Conservation (phyloP, 1,140 invertebrate species). For the Monochamus saltuarius region DNA sequence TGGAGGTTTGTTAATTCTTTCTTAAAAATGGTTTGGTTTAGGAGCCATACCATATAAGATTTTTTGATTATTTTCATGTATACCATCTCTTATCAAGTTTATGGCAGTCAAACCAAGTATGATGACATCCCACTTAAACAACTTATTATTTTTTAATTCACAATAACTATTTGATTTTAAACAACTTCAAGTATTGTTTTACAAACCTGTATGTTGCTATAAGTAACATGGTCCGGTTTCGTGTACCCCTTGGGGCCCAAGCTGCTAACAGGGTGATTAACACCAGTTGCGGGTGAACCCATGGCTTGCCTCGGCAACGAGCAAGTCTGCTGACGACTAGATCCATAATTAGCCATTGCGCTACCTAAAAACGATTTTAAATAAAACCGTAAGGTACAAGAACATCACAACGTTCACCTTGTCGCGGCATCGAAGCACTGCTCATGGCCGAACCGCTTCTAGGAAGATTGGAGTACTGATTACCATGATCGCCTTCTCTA, state of each 20-base stretch:
- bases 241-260: conserved; percentile 44
- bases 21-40: too few species aligned
- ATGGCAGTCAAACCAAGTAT: too few species aligned
- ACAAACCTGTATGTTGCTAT: conserved; percentile 47
- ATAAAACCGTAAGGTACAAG: too few species aligned
- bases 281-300: neutral
- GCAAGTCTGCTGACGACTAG: neutral
- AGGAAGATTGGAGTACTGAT: conserved; percentile 28
- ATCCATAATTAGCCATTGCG: conserved; percentile 22
- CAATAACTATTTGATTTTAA: too few species aligned
- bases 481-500: conserved; percentile 19
- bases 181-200: too few species aligned
- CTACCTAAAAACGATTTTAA: conserved; percentile 19
- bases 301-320: conserved; percentile 30
- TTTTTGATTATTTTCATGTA: too few species aligned
- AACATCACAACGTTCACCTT: too few species aligned
- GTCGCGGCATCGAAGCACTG: conserved; percentile 14
- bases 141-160: too few species aligned
- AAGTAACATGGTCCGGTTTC: conserved; percentile 54
- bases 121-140: too few species aligned
- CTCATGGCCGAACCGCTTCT: conserved; percentile 30
- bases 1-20: too few species aligned
- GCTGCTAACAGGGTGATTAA: conserved; percentile 39
- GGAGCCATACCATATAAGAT: too few species aligned
- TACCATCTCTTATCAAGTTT: too few species aligned